Percentiles rank a stretch among this genome's conserved stretches.
Evolutionary conservation across 2,888 invertebrate species (phyloP).

Genomic region (Dione juno): DNA sequence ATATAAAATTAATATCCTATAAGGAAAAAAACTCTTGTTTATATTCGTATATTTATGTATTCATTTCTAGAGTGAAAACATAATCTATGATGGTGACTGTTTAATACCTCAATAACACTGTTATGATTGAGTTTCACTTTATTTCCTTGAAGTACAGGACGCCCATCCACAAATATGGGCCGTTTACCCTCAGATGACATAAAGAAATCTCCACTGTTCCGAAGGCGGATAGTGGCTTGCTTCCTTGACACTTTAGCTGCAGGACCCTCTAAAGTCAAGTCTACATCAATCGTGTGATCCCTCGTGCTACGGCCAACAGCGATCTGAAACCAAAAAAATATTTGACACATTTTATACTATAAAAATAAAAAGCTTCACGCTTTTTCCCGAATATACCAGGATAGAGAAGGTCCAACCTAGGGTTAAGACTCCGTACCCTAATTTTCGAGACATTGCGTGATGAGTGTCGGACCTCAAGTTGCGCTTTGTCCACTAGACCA

Average conservation of each 20-base stretch:
- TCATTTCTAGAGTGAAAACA: not conserved
- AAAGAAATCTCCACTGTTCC: constrained; percentile 97
- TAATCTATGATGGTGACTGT: not conserved
- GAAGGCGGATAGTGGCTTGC: constrained; percentile 94
- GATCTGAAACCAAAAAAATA: constrained; percentile 82
- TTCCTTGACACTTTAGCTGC: constrained; percentile 96
- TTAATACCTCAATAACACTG: constrained; percentile 93
- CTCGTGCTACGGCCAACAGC: constrained; percentile 95
- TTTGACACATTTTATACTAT: not conserved
- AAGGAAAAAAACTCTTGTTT: no score
- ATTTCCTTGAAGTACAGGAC: constrained; percentile 93
- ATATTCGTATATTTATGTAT: no score
- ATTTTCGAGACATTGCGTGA: no score
- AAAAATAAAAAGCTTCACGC: not conserved
- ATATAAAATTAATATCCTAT: not conserved
- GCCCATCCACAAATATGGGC: constrained; percentile 96
- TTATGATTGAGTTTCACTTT: constrained; percentile 96
- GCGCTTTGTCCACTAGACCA: no score
- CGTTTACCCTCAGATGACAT: constrained; percentile 97
- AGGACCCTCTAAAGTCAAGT: constrained; percentile 96
- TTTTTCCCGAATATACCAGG: no score
- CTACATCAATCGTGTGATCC: constrained; percentile 95
- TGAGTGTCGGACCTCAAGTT: no score
- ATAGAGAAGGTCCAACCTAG: no score
- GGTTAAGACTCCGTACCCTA: no score